Conservation (phyloP, 2,888 invertebrate species). For the Muscina levida region DNA sequence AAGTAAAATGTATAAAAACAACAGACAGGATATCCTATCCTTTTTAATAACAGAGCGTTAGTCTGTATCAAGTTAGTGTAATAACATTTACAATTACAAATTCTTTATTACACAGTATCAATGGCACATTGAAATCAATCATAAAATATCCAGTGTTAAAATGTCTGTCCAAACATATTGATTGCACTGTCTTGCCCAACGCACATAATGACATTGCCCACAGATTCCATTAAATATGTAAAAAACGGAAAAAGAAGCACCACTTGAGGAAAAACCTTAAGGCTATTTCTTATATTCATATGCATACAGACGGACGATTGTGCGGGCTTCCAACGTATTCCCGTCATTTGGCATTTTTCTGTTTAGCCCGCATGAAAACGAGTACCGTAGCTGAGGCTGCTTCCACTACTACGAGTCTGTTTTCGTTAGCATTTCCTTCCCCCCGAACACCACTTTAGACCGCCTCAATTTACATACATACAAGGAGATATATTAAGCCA, state of each 20-base stretch:
- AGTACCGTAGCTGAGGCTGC: neutral
- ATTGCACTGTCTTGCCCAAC: too few relatives aligned
- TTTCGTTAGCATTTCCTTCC: neutral
- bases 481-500: conserved; percentile 49
- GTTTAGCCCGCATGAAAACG: neutral
- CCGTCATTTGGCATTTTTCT: neutral
- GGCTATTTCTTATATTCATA: conserved; percentile 18
- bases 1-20: too few relatives aligned
- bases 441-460: conserved; percentile 48
- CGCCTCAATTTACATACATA: conserved; percentile 20
- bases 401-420: too few relatives aligned
- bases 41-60: too few relatives aligned
- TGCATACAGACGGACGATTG: neutral
- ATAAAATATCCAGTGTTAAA: too few relatives aligned
- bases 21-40: too few relatives aligned
- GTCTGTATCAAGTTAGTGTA: too few relatives aligned
- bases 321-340: neutral
- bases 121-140: too few relatives aligned
- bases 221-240: neutral
- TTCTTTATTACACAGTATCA: too few relatives aligned
- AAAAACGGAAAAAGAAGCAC: neutral
- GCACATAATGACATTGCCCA: neutral
- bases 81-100: too few relatives aligned
- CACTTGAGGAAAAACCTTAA: too few relatives aligned
- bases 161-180: too few relatives aligned